Percentiles rank a stretch among this genome's conserved stretches.
Conservation (phyloP, 2,797 vertebrate genomes). For the Argentina silus region DNA sequence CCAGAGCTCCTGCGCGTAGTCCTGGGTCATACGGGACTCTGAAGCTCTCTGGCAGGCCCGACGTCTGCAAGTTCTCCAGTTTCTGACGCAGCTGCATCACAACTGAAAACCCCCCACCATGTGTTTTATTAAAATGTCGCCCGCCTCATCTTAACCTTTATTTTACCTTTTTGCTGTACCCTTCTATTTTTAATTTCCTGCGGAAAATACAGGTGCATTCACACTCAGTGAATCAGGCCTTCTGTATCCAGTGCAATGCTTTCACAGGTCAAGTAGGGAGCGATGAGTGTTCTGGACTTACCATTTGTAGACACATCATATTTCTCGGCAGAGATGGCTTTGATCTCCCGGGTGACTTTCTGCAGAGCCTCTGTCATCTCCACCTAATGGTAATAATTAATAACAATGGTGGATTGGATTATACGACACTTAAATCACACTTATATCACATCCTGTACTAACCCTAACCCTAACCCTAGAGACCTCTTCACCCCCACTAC, state of each 20-base stretch:
- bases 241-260: no score
- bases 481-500: no score
- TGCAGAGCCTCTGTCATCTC: constrained; percentile 92
- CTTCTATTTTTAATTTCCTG: no score
- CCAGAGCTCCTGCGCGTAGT: constrained; percentile 88
- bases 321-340: constrained; percentile 91
- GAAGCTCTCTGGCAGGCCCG: constrained; percentile 89
- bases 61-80: constrained; percentile 89
- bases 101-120: constrained; percentile 72
- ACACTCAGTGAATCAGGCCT: no score
- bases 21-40: constrained; percentile 95
- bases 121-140: no score
- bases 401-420: no score
- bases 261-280: no score
- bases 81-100: constrained; percentile 93
- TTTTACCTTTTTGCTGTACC: no score
- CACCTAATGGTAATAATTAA: constrained; percentile 68
- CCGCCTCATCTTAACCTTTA: no score
- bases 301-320: constrained; percentile 95
- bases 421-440: background rate
- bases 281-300: constrained; percentile 53
- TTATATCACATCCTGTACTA: background rate
- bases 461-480: background rate
- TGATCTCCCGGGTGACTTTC: constrained; percentile 94
- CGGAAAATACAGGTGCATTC: no score